These are phyloP conservation scores for Aegotheles bennettii DNA, from an alignment of 2,113 vertebrate genomes.

Conservation along the genomic window DNA sequence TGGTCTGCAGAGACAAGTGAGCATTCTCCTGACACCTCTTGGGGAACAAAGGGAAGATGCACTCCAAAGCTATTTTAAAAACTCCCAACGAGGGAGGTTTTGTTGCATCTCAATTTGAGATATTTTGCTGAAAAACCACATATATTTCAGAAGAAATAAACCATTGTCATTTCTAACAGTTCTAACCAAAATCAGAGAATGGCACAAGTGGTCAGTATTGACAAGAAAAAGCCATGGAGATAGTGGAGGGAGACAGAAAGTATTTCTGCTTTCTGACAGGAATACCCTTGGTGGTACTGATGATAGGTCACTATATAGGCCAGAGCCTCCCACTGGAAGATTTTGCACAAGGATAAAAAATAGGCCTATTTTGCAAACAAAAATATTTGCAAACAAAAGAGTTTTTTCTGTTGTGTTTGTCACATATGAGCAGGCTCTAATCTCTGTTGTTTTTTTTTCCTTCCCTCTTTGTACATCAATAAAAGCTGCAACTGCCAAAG, in stretches of 20 bases:
- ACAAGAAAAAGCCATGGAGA: not conserved
- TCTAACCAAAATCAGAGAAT: not conserved
- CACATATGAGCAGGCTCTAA: not conserved
- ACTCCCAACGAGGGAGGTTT: not conserved
- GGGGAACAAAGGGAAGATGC: not conserved
- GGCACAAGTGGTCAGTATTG: not conserved
- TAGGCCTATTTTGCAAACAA: not conserved
- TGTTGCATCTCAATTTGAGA: not conserved
- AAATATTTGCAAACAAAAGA: not conserved
- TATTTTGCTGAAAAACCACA: not conserved
- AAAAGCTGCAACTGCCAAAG: not conserved
- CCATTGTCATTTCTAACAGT: not conserved
- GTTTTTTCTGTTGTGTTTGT: not conserved
- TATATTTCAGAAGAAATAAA: not conserved
- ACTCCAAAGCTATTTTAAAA: not conserved
- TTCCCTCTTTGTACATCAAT: fast-evolving
- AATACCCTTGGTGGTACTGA: not conserved
- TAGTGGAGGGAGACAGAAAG: not conserved
- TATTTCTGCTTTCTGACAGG: not conserved
- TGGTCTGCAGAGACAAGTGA: fast-evolving
- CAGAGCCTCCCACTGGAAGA: not conserved
- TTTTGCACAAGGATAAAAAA: not conserved
- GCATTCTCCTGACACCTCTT: not conserved
- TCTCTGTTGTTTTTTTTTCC: not conserved
- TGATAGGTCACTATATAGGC: not conserved